Conservation (phyloP, 2,113 vertebrate species). For the Ciconia maguari region DNA sequence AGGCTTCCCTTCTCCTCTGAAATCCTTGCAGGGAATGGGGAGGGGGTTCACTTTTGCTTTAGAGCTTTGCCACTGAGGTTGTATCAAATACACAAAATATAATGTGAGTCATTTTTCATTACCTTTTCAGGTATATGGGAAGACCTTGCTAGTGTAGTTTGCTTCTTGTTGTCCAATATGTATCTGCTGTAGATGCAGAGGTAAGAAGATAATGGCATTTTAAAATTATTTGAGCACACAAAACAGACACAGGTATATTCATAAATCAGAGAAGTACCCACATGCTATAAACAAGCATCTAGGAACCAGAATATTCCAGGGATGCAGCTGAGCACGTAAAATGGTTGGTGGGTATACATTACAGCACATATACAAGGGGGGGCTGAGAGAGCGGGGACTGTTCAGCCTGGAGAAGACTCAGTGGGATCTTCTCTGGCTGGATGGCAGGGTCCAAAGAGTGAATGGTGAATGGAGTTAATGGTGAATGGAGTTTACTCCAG, state of each 20-base stretch:
- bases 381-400: no score
- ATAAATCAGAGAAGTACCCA: neutral
- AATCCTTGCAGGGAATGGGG: neutral
- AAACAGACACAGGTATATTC: neutral
- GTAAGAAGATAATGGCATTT: neutral
- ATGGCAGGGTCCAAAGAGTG: no score
- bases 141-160: neutral
- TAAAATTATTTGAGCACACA: neutral
- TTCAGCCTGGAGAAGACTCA: neutral
- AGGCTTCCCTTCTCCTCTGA: neutral
- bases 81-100: neutral
- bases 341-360: neutral
- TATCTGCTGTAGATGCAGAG: neutral
- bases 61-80: neutral
- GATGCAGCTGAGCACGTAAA: neutral
- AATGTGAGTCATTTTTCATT: neutral
- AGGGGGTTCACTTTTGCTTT: neutral
- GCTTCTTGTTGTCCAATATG: neutral
- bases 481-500: no score
- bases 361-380: neutral
- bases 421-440: neutral
- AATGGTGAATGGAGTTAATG: no score
- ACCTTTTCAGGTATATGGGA: neutral
- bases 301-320: neutral
- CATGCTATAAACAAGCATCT: neutral